Evolutionary conservation across 2,888 invertebrate genomes (phyloP).

Genomic region (Aphodius granarius): DNA sequence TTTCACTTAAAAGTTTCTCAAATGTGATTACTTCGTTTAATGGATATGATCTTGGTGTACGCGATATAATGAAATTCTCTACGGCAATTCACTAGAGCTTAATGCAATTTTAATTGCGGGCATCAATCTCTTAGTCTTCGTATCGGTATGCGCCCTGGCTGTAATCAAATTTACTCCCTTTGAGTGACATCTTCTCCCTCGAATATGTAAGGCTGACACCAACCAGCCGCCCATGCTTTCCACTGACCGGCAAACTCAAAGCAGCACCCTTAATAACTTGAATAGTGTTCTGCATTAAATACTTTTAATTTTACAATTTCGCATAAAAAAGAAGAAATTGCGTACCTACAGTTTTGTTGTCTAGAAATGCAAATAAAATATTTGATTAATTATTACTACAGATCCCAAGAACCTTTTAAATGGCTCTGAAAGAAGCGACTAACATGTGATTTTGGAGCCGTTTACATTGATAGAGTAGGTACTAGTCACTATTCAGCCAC

Average conservation of each 20-base stretch:
- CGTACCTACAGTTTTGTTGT: too few species aligned
- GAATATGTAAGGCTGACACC: neutral
- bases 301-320: too few species aligned
- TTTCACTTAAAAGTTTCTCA: neutral
- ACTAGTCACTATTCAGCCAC: too few species aligned
- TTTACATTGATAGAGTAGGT: too few species aligned
- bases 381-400: too few species aligned
- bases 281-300: neutral
- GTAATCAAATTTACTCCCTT: constrained; percentile 33
- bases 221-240: neutral
- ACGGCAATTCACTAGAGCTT: constrained; percentile 10
- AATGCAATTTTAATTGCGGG: constrained; percentile 27
- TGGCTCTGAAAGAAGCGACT: too few species aligned
- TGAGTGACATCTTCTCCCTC: constrained; percentile 30
- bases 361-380: too few species aligned
- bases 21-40: neutral
- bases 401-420: too few species aligned
- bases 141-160: constrained; percentile 28
- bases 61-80: neutral
- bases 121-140: constrained; percentile 26
- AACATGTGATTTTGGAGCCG: too few species aligned
- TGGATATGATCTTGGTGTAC: neutral
- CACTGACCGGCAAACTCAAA: neutral
- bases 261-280: neutral
- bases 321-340: too few species aligned